Evolutionary conservation across 2,797 vertebrate genomes (phyloP), one percentile per base, ranked within the genome.

Genomic region (Crocodylus rhombifer): DNA sequence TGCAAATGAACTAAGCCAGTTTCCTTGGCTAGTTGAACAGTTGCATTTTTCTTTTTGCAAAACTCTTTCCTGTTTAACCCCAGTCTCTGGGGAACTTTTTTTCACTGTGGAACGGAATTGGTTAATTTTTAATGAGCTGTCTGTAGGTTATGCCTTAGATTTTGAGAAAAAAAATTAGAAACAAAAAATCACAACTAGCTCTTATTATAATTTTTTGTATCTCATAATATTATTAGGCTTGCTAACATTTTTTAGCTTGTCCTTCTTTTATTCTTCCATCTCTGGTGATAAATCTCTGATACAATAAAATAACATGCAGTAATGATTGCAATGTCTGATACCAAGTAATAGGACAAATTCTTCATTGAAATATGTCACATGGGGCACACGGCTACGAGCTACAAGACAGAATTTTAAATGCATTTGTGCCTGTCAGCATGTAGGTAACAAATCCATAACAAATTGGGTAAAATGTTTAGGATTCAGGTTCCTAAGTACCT

Each of bases 321-420:
- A 80, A 23, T 20, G 26, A 51, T 15, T 33, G 51, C 61, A 65
- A 61, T 14, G 2, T 33, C 64, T 64, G 25, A 26, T 16, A 33
- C 60, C 23, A 10, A 9, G n/a, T 5, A 77, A 67, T 65, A 67
- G 67, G 5, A 73, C 60, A 20, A 90, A 77, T 86, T n/a, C 16
- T 89, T 7, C 30, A 74, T 28, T 76, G 77, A 36, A 74, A 77
- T 14, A 60, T 28, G 18, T 63, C 56, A 60, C 36, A 65, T 21
- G 33, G 64, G 73, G 76, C 33, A 82, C 63, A 61, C 26, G 63
- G 51, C 87, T 94, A 28, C 56, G 25, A 69, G 28, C 1, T 13
- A 9, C 0, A 0, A 57, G 51, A 21, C 0, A 1, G 85, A 71
- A 18, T 30, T 55, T 16, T 57, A 78, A 33, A 25, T 55, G 5